Conservation (phyloP, 1,140 invertebrate genomes). For the Drosophila navojoa region DNA sequence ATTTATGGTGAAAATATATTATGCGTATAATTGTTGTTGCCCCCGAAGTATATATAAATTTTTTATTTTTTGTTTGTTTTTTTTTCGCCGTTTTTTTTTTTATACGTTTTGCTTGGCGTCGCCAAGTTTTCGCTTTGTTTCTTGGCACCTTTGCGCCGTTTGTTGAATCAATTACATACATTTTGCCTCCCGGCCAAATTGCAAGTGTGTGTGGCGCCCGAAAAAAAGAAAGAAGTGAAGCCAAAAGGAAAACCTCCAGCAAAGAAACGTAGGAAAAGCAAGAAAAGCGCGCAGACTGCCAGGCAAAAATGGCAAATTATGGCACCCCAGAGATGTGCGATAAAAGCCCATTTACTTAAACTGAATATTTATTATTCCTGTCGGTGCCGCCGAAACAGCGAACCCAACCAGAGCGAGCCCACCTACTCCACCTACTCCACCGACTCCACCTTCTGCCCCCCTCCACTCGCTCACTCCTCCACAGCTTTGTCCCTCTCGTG, state of each 20-base stretch:
- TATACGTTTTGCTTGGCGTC: slow-evolving; percentile 16
- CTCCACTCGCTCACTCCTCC: not conserved
- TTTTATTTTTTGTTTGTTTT: slow-evolving; percentile 2
- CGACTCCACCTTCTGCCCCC: no score
- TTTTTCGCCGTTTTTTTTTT: not conserved
- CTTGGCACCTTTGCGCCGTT: slow-evolving; percentile 70
- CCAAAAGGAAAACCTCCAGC: slow-evolving; percentile 16
- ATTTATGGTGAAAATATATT: slow-evolving; percentile 78
- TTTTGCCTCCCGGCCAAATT: slow-evolving; percentile 56
- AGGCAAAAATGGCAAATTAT: slow-evolving; percentile 81
- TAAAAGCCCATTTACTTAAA: slow-evolving; percentile 82
- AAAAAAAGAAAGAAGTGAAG: slow-evolving; percentile 19
- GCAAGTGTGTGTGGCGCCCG: slow-evolving; percentile 40
- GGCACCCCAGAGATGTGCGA: slow-evolving; percentile 80
- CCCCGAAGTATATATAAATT: slow-evolving; percentile 28
- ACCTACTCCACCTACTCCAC: not conserved
- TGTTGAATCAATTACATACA: slow-evolving; percentile 81
- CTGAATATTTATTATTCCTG: slow-evolving; percentile 82
- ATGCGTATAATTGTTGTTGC: slow-evolving; percentile 81
- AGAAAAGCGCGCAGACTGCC: slow-evolving; percentile 58
- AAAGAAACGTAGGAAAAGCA: slow-evolving; percentile 33
- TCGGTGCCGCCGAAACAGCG: slow-evolving; percentile 56
- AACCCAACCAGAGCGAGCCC: slow-evolving; percentile 3
- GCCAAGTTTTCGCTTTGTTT: slow-evolving; percentile 57
- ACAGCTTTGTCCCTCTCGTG: slow-evolving; percentile 54